A percentile compares a stretch with the other conserved stretches of the same genome.
Conservation (phyloP, 2,113 vertebrate species). For the Epinephelus fuscoguttatus region DNA sequence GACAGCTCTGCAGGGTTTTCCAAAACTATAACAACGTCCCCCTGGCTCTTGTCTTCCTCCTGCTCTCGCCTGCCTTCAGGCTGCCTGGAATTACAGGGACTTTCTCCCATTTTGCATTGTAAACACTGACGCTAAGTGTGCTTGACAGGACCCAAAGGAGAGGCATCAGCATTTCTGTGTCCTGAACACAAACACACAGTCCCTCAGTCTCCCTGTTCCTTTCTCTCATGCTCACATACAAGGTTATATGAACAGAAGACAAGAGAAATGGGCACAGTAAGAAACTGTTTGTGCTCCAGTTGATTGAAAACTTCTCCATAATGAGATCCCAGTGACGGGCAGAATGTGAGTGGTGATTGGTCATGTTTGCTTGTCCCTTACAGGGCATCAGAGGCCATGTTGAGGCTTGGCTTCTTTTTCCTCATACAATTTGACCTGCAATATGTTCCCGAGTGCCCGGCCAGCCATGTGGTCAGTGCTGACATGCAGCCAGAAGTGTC, state of each 20-base stretch:
- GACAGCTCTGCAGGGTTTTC: slow-evolving; percentile 32
- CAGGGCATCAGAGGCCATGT: neutral
- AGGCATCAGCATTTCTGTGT: slow-evolving; percentile 70
- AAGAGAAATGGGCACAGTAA: neutral
- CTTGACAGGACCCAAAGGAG: slow-evolving; percentile 74
- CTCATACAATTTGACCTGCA: slow-evolving; percentile 2
- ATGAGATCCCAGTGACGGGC: slow-evolving; percentile 2
- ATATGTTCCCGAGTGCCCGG: neutral
- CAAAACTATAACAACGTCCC: slow-evolving; percentile 35
- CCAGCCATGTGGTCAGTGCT: neutral
- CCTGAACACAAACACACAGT: slow-evolving; percentile 34
- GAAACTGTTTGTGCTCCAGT: neutral
- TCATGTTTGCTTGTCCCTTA: neutral
- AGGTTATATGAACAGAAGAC: slow-evolving; percentile 7
- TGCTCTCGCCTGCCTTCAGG: slow-evolving; percentile 23
- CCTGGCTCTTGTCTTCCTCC: slow-evolving; percentile 29
- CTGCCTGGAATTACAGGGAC: slow-evolving; percentile 42
- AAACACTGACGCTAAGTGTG: slow-evolving; percentile 64
- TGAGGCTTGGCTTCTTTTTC: neutral
- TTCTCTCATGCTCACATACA: slow-evolving; percentile 16
- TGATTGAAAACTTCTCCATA: neutral
- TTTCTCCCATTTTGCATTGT: slow-evolving; percentile 52
- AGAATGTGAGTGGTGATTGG: slow-evolving; percentile 17
- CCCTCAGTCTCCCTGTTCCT: neutral
- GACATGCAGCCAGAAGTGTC: slow-evolving; percentile 4